Percentiles rank a stretch among this genome's conserved stretches.
Conservation (phyloP, 2,797 vertebrate genomes). For the Scolopax rusticola region DNA sequence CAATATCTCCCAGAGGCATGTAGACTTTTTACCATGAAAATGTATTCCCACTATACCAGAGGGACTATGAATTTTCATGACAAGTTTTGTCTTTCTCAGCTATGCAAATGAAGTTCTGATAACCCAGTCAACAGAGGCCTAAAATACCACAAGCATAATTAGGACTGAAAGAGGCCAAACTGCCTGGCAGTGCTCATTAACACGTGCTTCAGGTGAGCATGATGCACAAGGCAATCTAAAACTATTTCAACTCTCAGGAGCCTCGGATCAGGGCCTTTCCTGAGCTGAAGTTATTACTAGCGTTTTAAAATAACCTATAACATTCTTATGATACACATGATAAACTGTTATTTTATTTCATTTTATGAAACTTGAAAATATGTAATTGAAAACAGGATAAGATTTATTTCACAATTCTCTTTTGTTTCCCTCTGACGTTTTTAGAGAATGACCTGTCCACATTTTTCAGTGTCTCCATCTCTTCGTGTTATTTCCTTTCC, state of each 20-base stretch:
- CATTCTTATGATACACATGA: not conserved
- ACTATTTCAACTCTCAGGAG: not conserved
- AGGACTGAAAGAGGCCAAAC: not conserved
- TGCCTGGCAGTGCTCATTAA: not conserved
- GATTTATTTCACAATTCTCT: not conserved
- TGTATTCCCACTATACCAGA: not conserved
- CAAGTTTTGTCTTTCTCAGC: not conserved
- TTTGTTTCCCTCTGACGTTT: not conserved
- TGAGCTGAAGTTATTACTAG: not conserved
- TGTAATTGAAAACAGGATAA: not conserved
- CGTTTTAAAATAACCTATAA: constrained; percentile 7
- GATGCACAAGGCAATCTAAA: not conserved
- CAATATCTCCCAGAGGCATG: not conserved
- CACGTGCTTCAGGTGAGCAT: not conserved
- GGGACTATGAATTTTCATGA: not conserved
- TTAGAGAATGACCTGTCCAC: not conserved
- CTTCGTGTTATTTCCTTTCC: not conserved
- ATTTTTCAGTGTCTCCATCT: not conserved
- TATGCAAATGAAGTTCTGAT: not conserved
- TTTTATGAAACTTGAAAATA: not conserved
- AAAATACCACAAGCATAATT: not conserved
- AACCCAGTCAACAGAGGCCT: not conserved
- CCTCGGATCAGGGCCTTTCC: not conserved
- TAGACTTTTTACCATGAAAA: not conserved
- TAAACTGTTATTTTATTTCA: not conserved